A percentile compares a stretch with the other conserved stretches of the same genome.
These are phyloP conservation scores for Rhorus exstirpatorius DNA, from an alignment of 2,888 invertebrate species.

Conservation along the genomic window DNA sequence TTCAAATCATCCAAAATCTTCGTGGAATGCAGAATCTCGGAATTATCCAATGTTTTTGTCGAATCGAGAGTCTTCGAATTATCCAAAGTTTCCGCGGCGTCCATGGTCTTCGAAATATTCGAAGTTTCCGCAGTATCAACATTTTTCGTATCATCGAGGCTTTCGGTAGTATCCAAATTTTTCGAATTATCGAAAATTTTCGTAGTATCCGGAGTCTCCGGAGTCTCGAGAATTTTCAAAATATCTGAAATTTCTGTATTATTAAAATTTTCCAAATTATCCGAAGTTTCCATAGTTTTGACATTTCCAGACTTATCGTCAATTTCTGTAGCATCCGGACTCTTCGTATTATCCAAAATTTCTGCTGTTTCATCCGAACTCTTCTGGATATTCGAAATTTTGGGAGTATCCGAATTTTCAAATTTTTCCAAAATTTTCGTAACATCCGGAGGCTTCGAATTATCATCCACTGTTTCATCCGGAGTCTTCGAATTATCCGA, in stretches of 20 bases:
- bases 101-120: not conserved
- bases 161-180: not conserved
- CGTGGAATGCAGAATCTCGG: not conserved
- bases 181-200: not conserved
- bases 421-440: not conserved
- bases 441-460: not conserved
- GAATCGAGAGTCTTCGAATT: too few species aligned
- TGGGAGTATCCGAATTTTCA: not conserved
- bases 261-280: not conserved
- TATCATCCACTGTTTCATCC: not conserved
- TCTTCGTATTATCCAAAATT: not conserved
- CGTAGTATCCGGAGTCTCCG: not conserved
- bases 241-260: not conserved
- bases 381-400: not conserved
- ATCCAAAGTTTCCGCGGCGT: not conserved
- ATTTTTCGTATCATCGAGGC: not conserved
- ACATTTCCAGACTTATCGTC: not conserved
- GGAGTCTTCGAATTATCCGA: not conserved
- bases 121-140: not conserved
- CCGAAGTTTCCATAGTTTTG: not conserved
- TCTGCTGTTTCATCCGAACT: not conserved
- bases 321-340: too few species aligned
- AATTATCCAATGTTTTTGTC: not conserved
- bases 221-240: not conserved
- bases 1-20: not conserved